Evolutionary conservation across 1,140 invertebrate genomes (phyloP).

Genomic region (Pseudomyrmex sp.): DNA sequence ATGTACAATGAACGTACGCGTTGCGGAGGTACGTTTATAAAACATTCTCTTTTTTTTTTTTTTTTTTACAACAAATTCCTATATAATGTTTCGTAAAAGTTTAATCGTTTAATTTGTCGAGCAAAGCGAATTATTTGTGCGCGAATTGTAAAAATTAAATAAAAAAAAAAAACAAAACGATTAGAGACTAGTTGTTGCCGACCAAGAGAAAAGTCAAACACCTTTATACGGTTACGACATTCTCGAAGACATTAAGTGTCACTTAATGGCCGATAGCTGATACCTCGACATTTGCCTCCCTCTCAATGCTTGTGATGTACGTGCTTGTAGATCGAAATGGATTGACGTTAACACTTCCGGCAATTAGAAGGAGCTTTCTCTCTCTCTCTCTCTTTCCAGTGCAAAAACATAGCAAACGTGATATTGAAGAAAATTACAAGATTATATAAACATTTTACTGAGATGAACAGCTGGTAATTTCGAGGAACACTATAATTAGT

Average conservation of each 20-base stretch:
- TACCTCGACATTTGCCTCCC: slow-evolving; percentile 33
- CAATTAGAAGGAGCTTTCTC: slow-evolving; percentile 24
- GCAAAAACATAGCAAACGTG: background rate
- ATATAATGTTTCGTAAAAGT: too few species aligned
- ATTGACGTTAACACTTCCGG: slow-evolving; percentile 50
- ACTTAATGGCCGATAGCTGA: slow-evolving; percentile 49
- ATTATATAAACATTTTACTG: slow-evolving; percentile 10
- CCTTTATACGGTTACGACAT: slow-evolving; percentile 41
- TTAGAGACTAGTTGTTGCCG: slow-evolving; percentile 20
- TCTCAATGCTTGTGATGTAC: slow-evolving; percentile 22
- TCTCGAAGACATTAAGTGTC: slow-evolving; percentile 48
- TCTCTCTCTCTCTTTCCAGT: background rate
- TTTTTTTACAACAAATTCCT: too few species aligned
- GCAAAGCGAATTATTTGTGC: too few species aligned
- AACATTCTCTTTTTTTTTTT: too few species aligned
- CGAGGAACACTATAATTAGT: background rate
- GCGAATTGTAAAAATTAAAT: background rate
- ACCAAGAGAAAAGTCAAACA: slow-evolving; percentile 48
- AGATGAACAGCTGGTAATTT: background rate
- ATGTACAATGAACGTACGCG: background rate
- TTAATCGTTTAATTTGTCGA: too few species aligned
- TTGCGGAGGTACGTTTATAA: too few species aligned
- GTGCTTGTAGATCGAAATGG: slow-evolving; percentile 50
- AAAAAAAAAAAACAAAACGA: background rate
- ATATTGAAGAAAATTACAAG: background rate